Conservation (phyloP, 2,888 invertebrate genomes). For the Acleris literana region DNA sequence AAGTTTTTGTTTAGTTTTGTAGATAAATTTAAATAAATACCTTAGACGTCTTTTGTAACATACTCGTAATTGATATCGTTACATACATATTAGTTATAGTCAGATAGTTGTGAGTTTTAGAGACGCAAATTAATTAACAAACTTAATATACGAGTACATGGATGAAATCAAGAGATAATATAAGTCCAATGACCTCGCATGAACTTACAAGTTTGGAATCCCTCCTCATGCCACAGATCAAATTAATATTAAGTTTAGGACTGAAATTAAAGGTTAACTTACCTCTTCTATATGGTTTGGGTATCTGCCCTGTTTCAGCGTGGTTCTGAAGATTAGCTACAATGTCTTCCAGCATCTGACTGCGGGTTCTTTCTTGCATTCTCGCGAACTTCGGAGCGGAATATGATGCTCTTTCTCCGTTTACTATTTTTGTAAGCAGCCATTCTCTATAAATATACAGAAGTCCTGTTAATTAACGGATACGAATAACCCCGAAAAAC, state of each 20-base stretch:
- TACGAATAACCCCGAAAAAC: background rate
- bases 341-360: constrained; percentile 97
- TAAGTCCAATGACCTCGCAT: constrained; percentile 8
- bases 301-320: constrained; percentile 97
- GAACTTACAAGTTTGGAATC: constrained; percentile 23
- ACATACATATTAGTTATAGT: too few species aligned
- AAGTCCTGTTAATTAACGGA: background rate
- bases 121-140: too few species aligned
- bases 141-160: too few species aligned
- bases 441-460: constrained; percentile 85
- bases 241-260: background rate
- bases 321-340: constrained; percentile 97
- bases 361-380: constrained; percentile 96
- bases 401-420: constrained; percentile 96
- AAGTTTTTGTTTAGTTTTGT: too few species aligned
- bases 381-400: constrained; percentile 97
- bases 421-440: constrained; percentile 96
- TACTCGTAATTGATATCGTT: too few species aligned
- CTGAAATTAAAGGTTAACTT: constrained; percentile 29
- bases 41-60: too few species aligned
- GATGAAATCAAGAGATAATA: constrained; percentile 7
- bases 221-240: background rate
- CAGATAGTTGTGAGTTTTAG: too few species aligned
- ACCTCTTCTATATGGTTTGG: constrained; percentile 95
- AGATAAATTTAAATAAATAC: too few species aligned